Evolutionary conservation across 2,888 invertebrate genomes (phyloP), one percentile per base, ranked within the genome.

Genomic region (Linnaemya tessellans): DNA sequence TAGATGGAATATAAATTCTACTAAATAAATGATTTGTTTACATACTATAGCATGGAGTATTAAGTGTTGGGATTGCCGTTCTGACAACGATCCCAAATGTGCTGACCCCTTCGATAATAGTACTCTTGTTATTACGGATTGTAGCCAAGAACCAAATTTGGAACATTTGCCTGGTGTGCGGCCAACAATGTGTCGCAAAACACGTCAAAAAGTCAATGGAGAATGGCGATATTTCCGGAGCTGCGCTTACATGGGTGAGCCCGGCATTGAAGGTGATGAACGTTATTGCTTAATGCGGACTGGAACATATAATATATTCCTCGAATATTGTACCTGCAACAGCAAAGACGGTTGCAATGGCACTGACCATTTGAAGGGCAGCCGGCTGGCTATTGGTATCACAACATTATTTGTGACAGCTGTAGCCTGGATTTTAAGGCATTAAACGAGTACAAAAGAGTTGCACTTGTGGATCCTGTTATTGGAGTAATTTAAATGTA

Each of bases 31-130:
- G 15, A 15, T 58, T 68, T 70, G 78, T 62, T 79, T 78, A 58
- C 64, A 13, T 64, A 22, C n/a, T 56, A n/a, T 30, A 85, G 85
- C 38, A 0, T 62, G 79, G 38, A 93, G 94, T 80, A 96, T 97
- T 65, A 97, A 98, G 93, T 98, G 98, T 90, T 98, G 97, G 97
- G 96, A 96, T 73, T 98, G 98, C 90, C 95, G 97, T 87, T 98
- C 97, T 0, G 97, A 96, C 90, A 95, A 95, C 78, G 98, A 98
- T 92, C 97, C 97, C 0, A 97, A 97, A 93, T 98, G 98, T 90
- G 95, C 96, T 0, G 98, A 98, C 93, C 98, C 98, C 0, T 98
- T 98, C 89, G 98, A 98, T 91, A 98, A 98, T 90, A 95, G 95
- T 41, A 96, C 97, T 0, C 95, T 97, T 81, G 97, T 97, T 0